These are phyloP conservation scores for Chrysemys picta DNA, from an alignment of 2,113 vertebrate species.

Conservation along the genomic window DNA sequence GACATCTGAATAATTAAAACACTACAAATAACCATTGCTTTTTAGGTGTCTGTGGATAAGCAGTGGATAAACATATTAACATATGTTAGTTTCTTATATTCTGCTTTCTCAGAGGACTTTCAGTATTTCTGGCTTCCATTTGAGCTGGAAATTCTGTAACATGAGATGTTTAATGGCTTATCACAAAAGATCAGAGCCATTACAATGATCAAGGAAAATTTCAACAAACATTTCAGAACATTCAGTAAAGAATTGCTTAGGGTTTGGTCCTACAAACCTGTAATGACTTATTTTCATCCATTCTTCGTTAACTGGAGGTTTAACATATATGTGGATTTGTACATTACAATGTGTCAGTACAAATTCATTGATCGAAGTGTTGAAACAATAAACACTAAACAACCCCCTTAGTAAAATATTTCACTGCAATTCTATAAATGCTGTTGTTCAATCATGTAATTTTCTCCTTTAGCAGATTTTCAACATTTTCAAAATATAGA, in stretches of 20 bases:
- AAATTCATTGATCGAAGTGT: constrained; percentile 8
- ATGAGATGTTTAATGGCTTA: background rate
- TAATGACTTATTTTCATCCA: background rate
- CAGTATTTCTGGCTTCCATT: background rate
- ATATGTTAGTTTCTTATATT: background rate
- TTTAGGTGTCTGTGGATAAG: background rate
- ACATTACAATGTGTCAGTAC: constrained; percentile 11
- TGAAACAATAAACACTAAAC: constrained; percentile 31
- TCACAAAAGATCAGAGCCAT: background rate
- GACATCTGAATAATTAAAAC: background rate
- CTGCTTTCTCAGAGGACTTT: background rate
- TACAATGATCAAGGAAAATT: background rate
- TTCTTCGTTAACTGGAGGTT: background rate
- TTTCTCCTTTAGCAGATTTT: constrained; percentile 80
- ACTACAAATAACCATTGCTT: background rate
- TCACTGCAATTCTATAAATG: constrained; percentile 62
- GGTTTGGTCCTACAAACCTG: background rate
- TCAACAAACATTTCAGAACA: background rate
- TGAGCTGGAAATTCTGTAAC: background rate
- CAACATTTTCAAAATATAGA: constrained; percentile 78
- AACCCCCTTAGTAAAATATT: constrained; percentile 68
- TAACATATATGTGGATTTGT: background rate
- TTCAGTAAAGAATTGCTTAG: background rate
- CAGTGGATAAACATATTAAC: background rate
- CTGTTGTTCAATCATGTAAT: constrained; percentile 75